Base-by-base conservation (phyloP, 2,797 vertebrate genomes). In the Darevskia nairensis region DNA sequence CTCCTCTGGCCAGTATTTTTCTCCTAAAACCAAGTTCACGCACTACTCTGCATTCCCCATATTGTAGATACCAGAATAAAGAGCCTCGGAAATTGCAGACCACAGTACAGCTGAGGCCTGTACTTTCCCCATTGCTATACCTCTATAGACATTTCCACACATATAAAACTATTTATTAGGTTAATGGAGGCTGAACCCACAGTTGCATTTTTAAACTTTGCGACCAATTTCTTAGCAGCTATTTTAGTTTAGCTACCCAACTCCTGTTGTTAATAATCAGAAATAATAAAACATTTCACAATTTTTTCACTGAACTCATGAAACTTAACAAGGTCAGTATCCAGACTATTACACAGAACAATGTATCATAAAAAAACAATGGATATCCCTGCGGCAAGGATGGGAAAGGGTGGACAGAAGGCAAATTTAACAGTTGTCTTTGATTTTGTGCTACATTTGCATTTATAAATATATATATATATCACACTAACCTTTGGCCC, bases 401-500 rank as follows among this genome's bases (percentile, higher is more conserved):
- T 27, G 25, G 25, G 15, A 35, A 74, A 15, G n/a, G 11, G 21
- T 35, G n/a, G 27, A 15, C 21, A 75, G 21, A 35, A 59, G 11
- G 19, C 13, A 84, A 41, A 23, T 59, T 77, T n/a, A 50, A 69
- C 39, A 23, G 21, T 50, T n/a, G 13, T 69, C 8, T 78, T 7
- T 77, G 41, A 29, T 79, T 50, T 79, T 79, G 13, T 46, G 11
- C 76, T 50, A 46, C 29, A 7, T n/a, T n/a, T 29, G 68, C 0
- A 1, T 35, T 27, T 5, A 4, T 61, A 61, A 5, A 61, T 5
- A 61, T 61, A 17, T 50, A 50, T 13, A 50, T 50, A 3, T 50
- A 0, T 5, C 35, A 68, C 44, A 95, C 97, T 93, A 83, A 99
- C 99, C 99, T 98, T 95, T 99, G 99, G 80, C 99, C 99, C 29